Base-by-base conservation (phyloP, 2,113 vertebrate species). In the Jacana jacana region DNA sequence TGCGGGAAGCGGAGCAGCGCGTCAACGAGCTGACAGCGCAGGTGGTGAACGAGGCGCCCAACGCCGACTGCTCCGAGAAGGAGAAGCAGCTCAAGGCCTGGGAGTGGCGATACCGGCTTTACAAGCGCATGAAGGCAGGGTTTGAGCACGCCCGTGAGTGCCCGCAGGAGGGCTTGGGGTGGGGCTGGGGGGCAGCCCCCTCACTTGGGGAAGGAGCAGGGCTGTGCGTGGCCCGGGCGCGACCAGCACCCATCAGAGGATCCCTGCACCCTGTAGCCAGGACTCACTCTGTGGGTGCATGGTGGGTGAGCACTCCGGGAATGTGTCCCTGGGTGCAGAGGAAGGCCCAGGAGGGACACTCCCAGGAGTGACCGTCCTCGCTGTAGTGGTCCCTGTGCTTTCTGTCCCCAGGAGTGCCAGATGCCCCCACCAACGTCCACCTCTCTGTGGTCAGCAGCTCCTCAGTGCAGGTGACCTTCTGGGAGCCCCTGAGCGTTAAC, bases 41-140 rank as follows among this genome's bases (percentile, higher is more conserved):
- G 95, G 98, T 99, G 71, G 97, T 97, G 25, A 98, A 98, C 1
- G 98, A 98, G 84, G 98, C 97, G 0, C 98, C 98, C n/a, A 96
- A 55, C 5, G 52, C 98, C 4, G 98, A 98, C 94, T 98, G 96
- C 76, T 98, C 98, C 0, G 98, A 99, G 54, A 98, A 97, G 46
- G 98, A 99, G 95, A 98, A 98, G 85, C 99, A 99, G 94, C 98
- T 99, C 20, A 99, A 98, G 92, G 98, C 98, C 88, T 99, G 99
- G 99, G 98, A 99, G 88, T 99, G 99, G 99, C 97, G 98, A 42
- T 98, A 98, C 55, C 98, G 98, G 97, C 99, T 99, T 57, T 99
- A 99, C 96, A 97, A 98, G 78, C 99, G 99, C 93, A 99, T 99
- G 99, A 98, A 98, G 97, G 98, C 98, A 11, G 99, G 99, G 82